Percentiles rank a stretch among this genome's conserved stretches.
These are phyloP conservation scores for Zaprionus taronus DNA, from an alignment of 1,140 invertebrate genomes.

Conservation along the genomic window DNA sequence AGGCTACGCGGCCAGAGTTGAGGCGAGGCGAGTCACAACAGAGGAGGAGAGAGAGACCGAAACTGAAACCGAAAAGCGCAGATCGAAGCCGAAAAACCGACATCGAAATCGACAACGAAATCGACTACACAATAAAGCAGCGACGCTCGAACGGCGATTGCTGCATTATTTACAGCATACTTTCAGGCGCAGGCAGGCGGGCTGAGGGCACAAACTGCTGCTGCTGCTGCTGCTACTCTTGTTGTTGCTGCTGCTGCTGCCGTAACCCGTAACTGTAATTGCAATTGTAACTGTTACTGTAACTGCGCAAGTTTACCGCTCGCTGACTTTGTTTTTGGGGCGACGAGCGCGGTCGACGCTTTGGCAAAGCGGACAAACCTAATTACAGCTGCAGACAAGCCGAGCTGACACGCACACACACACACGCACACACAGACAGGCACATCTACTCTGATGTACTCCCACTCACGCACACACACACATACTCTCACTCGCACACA, in stretches of 20 bases:
- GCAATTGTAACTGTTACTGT: slow-evolving; percentile 13
- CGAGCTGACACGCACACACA: slow-evolving; percentile 19
- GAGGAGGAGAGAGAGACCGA: slow-evolving; percentile 2
- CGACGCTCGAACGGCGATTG: slow-evolving; percentile 41
- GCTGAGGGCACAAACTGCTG: neutral
- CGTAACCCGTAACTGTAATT: neutral
- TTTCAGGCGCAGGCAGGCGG: slow-evolving; percentile 42
- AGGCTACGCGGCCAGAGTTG: slow-evolving; percentile 13
- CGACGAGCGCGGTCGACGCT: slow-evolving; percentile 17
- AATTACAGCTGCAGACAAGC: slow-evolving; percentile 72
- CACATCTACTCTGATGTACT: neutral
- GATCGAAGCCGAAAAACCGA: neutral
- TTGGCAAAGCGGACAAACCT: slow-evolving; percentile 64
- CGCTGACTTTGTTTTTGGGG: slow-evolving; percentile 35
- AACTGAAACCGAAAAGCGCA: neutral
- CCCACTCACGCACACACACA: neutral
- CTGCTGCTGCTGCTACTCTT: neutral
- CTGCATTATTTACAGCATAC: slow-evolving; percentile 79
- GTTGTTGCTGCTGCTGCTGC: neutral
- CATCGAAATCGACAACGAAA: slow-evolving; percentile 21
- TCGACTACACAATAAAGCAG: slow-evolving; percentile 55
- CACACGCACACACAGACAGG: slow-evolving; percentile 2
- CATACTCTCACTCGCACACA: neutral
- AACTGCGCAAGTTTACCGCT: slow-evolving; percentile 21
- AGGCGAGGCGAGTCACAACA: neutral